phyloP scores from a whole-genome alignment of 1,140 invertebrate species.

The Sycobia sp. region DNA sequence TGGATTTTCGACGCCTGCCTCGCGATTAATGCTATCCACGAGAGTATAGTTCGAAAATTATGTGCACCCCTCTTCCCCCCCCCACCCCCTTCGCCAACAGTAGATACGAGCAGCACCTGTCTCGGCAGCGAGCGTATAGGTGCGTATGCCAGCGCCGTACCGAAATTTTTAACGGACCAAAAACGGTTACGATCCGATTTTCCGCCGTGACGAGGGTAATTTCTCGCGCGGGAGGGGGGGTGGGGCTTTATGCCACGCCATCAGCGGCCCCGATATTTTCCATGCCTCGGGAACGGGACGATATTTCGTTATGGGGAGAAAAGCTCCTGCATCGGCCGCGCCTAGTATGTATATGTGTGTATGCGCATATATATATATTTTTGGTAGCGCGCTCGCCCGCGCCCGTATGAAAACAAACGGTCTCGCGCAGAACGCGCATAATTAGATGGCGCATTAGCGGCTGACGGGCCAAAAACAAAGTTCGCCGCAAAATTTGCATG shows the following conservation, averaged over 20 bases:
- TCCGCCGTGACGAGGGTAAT: not conserved
- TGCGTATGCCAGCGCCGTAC: too few species aligned
- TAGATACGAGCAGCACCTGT: too few species aligned
- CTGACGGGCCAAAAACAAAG: slow-evolving; percentile 31
- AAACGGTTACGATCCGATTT: too few species aligned
- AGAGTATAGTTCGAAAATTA: too few species aligned
- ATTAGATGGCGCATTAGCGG: slow-evolving; percentile 31
- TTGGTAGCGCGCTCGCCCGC: not conserved
- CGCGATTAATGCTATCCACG: slow-evolving; percentile 20
- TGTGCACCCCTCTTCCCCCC: not conserved
- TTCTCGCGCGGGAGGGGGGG: not conserved
- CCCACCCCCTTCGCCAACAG: not conserved
- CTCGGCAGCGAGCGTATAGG: too few species aligned
- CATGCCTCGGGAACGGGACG: not conserved
- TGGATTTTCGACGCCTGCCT: slow-evolving; percentile 11
- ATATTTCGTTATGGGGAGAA: slow-evolving; percentile 15
- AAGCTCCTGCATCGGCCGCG: too few species aligned
- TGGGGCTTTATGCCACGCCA: not conserved
- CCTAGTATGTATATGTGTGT: not conserved
- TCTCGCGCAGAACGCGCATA: slow-evolving; percentile 11
- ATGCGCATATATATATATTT: too few species aligned
- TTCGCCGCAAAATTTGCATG: slow-evolving; percentile 31
- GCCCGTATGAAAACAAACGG: not conserved
- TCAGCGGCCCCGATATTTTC: not conserved
- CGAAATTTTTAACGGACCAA: too few species aligned